Conservation (phyloP, 2,888 invertebrate genomes). For the Leptinotarsa tumamoca region DNA sequence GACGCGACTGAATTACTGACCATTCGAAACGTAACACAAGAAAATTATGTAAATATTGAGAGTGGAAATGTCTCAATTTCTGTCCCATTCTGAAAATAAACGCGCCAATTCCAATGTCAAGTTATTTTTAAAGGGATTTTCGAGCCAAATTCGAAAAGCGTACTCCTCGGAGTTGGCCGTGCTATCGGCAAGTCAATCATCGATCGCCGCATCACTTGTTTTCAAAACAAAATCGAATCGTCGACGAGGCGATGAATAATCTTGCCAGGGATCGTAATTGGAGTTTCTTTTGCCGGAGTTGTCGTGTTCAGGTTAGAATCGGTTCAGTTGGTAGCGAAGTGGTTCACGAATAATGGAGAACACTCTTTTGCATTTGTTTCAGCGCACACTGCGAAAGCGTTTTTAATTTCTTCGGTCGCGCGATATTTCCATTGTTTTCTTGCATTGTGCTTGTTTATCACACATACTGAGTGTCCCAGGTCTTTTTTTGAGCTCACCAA, state of each 20-base stretch:
- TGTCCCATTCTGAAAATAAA: constrained; percentile 37
- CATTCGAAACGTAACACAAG: background rate
- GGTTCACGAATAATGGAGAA: too few species aligned
- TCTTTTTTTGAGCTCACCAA: too few species aligned
- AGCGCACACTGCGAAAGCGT: too few species aligned
- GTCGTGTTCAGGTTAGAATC: too few species aligned
- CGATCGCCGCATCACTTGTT: constrained; percentile 17
- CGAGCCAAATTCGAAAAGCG: constrained; percentile 26
- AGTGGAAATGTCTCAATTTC: constrained; percentile 34
- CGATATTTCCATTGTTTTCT: too few species aligned
- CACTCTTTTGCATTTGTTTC: too few species aligned
- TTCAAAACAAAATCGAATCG: constrained; percentile 7
- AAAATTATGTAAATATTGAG: constrained; percentile 38
- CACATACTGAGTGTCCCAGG: too few species aligned
- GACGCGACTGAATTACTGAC: background rate
- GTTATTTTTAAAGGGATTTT: constrained; percentile 35
- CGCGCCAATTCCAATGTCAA: constrained; percentile 39
- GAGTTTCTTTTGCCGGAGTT: background rate
- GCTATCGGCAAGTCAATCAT: constrained; percentile 13
- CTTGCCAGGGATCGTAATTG: background rate
- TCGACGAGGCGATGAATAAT: background rate
- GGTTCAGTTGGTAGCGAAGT: too few species aligned
- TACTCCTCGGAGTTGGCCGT: constrained; percentile 3
- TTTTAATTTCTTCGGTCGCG: too few species aligned
- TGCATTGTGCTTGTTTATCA: too few species aligned